Evolutionary conservation across 2,113 vertebrate genomes (phyloP).

Genomic region (Solea senegalensis): DNA sequence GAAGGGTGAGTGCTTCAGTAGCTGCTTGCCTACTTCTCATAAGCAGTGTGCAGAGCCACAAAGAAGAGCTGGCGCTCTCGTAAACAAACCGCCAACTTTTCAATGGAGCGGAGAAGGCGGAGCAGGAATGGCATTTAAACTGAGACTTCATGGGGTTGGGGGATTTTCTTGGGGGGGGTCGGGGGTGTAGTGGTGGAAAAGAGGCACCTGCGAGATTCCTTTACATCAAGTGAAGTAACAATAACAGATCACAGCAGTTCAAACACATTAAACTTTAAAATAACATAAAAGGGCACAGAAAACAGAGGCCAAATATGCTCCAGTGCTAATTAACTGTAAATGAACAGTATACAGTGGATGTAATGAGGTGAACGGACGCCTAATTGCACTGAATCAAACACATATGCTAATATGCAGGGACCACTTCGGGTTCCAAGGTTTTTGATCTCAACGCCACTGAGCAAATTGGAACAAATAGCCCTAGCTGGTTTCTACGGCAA

Average conservation of each 20-base stretch:
- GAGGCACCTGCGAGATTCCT: conserved; percentile 19
- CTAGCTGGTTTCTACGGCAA: conserved; percentile 78
- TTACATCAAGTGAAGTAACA: conserved; percentile 38
- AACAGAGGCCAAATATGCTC: background rate
- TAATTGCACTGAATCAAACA: conserved; percentile 41
- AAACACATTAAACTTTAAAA: conserved; percentile 11
- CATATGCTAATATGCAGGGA: conserved; percentile 53
- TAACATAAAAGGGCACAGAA: background rate
- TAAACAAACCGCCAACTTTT: conserved; percentile 77
- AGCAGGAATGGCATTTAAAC: conserved; percentile 59
- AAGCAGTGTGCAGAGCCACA: conserved; percentile 58
- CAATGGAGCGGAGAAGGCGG: conserved; percentile 63
- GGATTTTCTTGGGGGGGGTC: background rate
- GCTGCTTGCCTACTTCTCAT: conserved; percentile 53
- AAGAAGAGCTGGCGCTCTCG: conserved; percentile 67
- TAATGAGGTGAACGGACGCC: conserved; percentile 20
- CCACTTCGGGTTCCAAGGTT: conserved; percentile 42
- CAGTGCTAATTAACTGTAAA: conserved; percentile 22
- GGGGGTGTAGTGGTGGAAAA: background rate
- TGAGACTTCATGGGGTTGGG: conserved; percentile 20
- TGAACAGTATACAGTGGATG: conserved; percentile 16
- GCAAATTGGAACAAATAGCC: conserved; percentile 76
- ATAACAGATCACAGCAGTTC: conserved; percentile 42
- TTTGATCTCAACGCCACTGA: conserved; percentile 61
- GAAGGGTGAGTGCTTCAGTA: conserved; percentile 63